Evolutionary conservation across 2,113 vertebrate species (phyloP), one percentile per base, ranked within the genome.

Genomic region (Peromyscus maniculatus): DNA sequence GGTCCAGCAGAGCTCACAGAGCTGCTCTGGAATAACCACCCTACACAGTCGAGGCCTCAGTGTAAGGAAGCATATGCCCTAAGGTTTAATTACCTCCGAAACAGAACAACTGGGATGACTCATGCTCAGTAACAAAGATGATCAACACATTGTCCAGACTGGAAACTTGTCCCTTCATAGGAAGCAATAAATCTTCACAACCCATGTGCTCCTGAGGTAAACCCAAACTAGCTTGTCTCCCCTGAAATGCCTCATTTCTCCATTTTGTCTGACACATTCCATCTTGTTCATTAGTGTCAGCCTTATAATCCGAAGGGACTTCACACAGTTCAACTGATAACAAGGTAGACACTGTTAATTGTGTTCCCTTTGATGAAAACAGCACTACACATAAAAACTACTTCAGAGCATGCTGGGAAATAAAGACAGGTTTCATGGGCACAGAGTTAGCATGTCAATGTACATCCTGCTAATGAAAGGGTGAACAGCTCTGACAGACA

Each of bases 221-320:
- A 71, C 93, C 94, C 96, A 8, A 80, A 39, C 28, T 84, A 52
- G 80, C 9, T 66, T 8, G 74, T 97, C 97, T 97, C 97, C 97
- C 95, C 97, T 64, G 13, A 93, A 92, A 69, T 96, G 95, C 91
- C 95, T 97, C 93, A 79, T 92, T 79, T 67, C 59, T 71, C 57
- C 33, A 46, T 74, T 92, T 91, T 97, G 74, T 66, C 69, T 66
- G 93, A 93, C 71, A 97, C 89, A 96, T 19, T 90, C 67, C 91
- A 67, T 57, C 92, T 96, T 94, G 82, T 2, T 22, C 67, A 24
- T 78, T 66, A 82, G 0, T 80, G 7, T 75, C 69, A 79, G 94
- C 39, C 46, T 80, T 67, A 4, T 39, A 90, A 57, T 36, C n/a
- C 77, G 75, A 49, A 46, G 26, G 69, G 33, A 87, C 33, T 64